Conservation (phyloP, 2,797 vertebrate species). For the Pampus argenteus region DNA sequence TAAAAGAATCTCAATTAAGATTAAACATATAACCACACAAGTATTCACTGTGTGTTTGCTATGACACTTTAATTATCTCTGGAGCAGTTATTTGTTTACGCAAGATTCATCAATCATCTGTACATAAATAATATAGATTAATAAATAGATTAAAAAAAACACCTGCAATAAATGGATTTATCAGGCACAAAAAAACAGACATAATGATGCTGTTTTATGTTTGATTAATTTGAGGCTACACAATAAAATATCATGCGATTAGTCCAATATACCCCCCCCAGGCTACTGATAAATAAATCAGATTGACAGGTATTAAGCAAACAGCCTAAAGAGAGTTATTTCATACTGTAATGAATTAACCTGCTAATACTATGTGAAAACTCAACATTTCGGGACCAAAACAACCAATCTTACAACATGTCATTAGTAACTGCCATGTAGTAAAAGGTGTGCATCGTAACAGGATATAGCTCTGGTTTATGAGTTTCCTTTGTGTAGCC, state of each 20-base stretch:
- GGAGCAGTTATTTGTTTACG: not conserved
- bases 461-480: not conserved
- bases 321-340: not conserved
- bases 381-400: not conserved
- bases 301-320: slow-evolving; percentile 10
- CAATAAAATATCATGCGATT: too few species aligned
- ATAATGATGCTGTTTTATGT: not conserved
- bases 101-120: not conserved
- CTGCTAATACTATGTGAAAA: not conserved
- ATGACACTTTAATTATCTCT: not conserved
- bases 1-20: not conserved
- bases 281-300: not conserved
- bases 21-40: not conserved
- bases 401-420: not conserved
- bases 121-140: not conserved
- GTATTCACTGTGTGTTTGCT: not conserved
- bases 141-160: too few species aligned
- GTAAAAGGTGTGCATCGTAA: not conserved
- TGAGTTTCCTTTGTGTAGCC: not conserved
- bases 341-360: not conserved
- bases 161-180: too few species aligned
- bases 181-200: too few species aligned
- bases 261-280: too few species aligned
- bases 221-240: not conserved
- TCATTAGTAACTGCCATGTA: not conserved